Evolutionary conservation across 2,113 vertebrate genomes (phyloP).

Genomic region (Pseudopipra pipra): DNA sequence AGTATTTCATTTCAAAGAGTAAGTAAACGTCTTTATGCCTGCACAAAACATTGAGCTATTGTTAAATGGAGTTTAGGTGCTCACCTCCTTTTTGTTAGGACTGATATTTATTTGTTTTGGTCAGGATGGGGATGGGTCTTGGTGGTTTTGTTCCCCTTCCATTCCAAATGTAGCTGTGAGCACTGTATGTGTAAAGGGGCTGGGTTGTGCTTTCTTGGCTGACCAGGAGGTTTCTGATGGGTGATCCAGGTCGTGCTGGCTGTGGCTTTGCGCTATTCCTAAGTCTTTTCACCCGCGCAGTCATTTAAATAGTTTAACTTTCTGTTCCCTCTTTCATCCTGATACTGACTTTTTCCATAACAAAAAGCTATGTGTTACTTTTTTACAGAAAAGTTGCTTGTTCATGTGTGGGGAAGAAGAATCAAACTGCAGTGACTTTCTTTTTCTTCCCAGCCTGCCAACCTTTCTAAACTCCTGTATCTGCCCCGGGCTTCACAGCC

Average conservation of each 20-base stretch:
- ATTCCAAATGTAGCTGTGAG: background rate
- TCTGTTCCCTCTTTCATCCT: background rate
- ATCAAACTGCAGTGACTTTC: background rate
- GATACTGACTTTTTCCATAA: background rate
- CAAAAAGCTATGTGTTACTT: background rate
- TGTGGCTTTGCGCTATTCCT: background rate
- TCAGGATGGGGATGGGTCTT: background rate
- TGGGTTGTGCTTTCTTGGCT: background rate
- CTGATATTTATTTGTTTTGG: background rate
- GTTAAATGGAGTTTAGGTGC: background rate
- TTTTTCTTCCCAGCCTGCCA: background rate
- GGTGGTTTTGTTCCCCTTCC: background rate
- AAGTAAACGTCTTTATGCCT: background rate
- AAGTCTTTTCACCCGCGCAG: background rate
- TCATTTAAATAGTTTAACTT: background rate
- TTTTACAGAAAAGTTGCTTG: background rate
- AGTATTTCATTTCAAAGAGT: background rate
- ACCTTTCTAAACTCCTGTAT: background rate
- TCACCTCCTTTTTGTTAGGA: background rate
- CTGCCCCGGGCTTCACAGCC: background rate
- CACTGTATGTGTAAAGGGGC: background rate
- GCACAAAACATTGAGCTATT: background rate
- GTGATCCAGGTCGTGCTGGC: background rate
- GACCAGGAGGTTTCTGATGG: fast-evolving
- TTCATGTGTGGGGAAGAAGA: background rate